Evolutionary conservation across 2,797 vertebrate genomes (phyloP).

Genomic region (Discoglossus pictus): DNA sequence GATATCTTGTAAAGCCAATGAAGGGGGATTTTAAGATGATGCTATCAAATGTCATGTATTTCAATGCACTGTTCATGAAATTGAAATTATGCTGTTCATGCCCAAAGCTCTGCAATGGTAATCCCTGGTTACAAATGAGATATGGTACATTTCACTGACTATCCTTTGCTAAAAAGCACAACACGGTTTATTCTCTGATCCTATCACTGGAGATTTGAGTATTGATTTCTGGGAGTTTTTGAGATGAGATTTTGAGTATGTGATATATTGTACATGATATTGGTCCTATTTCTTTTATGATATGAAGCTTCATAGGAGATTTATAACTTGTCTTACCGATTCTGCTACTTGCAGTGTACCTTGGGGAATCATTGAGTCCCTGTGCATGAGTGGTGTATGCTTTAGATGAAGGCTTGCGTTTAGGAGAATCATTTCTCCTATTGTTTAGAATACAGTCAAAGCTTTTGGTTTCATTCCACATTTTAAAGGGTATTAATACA

Average conservation of each 20-base stretch:
- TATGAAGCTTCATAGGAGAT: neutral
- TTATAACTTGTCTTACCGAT: no score
- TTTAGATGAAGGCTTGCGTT: no score
- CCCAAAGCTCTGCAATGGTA: neutral
- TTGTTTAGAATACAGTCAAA: no score
- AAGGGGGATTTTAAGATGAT: slow-evolving; percentile 26
- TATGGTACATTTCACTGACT: neutral
- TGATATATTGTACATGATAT: neutral
- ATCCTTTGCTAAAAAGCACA: neutral
- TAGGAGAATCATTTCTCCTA: no score
- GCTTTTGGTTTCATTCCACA: no score
- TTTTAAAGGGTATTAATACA: no score
- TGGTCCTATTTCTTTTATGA: neutral
- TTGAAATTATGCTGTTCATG: slow-evolving; percentile 20
- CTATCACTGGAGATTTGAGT: neutral
- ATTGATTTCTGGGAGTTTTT: neutral
- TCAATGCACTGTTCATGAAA: slow-evolving; percentile 15
- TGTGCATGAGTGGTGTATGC: no score
- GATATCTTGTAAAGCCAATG: slow-evolving; percentile 20
- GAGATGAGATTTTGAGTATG: no score
- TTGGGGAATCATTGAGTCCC: no score
- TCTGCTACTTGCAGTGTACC: no score
- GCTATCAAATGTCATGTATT: slow-evolving; percentile 36
- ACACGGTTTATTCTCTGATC: neutral
- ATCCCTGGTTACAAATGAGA: slow-evolving; percentile 12